Conservation (phyloP, 2,113 vertebrate genomes). For the Nasalis larvatus region DNA sequence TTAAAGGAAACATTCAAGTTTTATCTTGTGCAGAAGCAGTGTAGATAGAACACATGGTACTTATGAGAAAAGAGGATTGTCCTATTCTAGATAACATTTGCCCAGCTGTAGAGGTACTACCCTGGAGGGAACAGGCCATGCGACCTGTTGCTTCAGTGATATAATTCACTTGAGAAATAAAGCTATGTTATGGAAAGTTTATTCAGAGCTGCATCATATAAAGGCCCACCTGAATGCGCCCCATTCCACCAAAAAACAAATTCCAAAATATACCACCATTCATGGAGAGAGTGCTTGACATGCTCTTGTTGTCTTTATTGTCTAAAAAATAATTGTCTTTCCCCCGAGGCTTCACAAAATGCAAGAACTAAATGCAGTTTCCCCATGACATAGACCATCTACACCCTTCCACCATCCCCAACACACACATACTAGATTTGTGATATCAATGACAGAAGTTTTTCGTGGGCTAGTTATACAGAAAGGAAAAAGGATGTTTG, state of each 20-base stretch:
- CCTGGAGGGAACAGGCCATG: background rate
- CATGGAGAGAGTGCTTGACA: background rate
- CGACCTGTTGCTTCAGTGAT: background rate
- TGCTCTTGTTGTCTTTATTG: background rate
- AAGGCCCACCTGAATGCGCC: background rate
- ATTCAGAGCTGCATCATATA: background rate
- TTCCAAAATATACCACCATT: background rate
- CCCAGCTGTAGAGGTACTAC: background rate
- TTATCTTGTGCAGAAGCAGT: background rate
- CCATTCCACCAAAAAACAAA: background rate
- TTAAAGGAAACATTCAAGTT: conserved; percentile 36
- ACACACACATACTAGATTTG: background rate
- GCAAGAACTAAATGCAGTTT: background rate
- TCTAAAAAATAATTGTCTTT: background rate
- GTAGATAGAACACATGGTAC: background rate
- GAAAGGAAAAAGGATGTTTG: background rate
- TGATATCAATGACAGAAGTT: background rate
- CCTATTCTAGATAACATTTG: background rate
- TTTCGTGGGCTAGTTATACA: background rate
- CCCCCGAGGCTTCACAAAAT: background rate
- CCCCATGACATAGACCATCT: background rate
- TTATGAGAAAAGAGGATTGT: background rate
- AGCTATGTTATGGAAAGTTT: background rate
- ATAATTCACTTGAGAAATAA: background rate
- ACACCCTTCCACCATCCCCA: background rate